These are phyloP conservation scores for Ciconia stormi DNA, from an alignment of 2,113 vertebrate species.

Conservation along the genomic window DNA sequence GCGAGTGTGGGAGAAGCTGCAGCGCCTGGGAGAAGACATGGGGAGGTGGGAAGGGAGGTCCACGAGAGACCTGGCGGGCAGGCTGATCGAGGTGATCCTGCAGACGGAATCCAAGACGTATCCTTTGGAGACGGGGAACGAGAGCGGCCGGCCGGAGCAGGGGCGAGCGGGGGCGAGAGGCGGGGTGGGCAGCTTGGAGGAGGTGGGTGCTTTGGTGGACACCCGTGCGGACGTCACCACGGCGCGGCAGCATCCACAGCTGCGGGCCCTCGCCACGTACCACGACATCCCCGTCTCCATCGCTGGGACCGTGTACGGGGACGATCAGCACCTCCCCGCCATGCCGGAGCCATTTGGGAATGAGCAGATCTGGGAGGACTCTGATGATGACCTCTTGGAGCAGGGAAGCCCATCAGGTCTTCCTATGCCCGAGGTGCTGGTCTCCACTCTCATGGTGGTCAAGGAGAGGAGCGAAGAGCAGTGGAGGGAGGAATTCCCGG, in stretches of 20 bases:
- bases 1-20: neutral
- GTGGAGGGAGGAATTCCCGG: neutral
- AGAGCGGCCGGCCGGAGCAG: neutral
- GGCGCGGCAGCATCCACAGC: accelerated
- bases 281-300: accelerated
- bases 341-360: accelerated
- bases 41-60: neutral
- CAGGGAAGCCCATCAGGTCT: neutral
- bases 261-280: neutral
- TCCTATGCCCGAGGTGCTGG: accelerated
- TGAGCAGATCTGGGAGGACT: neutral
- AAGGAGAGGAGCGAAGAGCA: neutral
- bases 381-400: neutral
- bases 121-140: accelerated
- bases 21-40: neutral
- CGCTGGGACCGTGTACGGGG: accelerated
- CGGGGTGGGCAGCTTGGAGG: neutral
- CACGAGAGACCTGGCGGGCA: neutral
- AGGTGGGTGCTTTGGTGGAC: neutral
- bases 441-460: accelerated
- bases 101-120: accelerated
- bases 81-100: neutral
- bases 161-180: accelerated
- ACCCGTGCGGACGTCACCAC: accelerated
- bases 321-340: accelerated